phyloP scores from a whole-genome alignment of 2,888 invertebrate genomes.

The Drosophila rellima region DNA sequence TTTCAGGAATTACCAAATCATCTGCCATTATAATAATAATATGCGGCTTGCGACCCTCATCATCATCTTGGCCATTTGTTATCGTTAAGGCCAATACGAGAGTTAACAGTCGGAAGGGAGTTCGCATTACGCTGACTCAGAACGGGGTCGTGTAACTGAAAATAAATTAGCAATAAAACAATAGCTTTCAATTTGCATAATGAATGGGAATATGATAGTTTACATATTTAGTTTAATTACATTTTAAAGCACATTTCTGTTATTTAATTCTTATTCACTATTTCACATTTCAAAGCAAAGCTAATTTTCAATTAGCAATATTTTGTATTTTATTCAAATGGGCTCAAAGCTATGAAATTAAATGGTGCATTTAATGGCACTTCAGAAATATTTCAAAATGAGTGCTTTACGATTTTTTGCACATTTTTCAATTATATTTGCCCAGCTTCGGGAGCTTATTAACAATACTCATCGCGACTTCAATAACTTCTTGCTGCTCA shows the following conservation, averaged over 20 bases:
- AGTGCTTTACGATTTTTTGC: slow-evolving; percentile 7
- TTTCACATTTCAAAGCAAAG: background rate
- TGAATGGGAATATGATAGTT: slow-evolving; percentile 3
- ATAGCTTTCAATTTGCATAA: slow-evolving; percentile 19
- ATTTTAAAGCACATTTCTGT: background rate
- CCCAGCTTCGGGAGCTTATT: background rate
- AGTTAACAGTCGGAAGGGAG: background rate
- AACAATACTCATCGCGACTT: slow-evolving; percentile 4
- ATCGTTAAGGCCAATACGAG: slow-evolving; percentile 9
- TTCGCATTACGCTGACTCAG: slow-evolving; percentile 16
- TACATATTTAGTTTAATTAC: background rate
- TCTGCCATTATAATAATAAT: slow-evolving; percentile 93
- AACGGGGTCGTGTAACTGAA: slow-evolving; percentile 15
- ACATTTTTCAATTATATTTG: slow-evolving; percentile 6
- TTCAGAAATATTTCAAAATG: slow-evolving; percentile 3
- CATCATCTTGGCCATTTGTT: slow-evolving; percentile 11
- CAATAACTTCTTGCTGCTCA: slow-evolving; percentile 3
- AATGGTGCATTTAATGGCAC: slow-evolving; percentile 4
- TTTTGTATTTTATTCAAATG: background rate
- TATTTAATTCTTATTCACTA: background rate
- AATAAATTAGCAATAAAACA: slow-evolving; percentile 8
- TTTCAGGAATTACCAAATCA: slow-evolving; percentile 89
- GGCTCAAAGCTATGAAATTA: background rate
- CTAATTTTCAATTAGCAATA: background rate
- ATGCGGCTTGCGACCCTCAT: slow-evolving; percentile 86